These are phyloP conservation scores for Orussus abietinus DNA, from an alignment of 1,140 invertebrate genomes.

Conservation along the genomic window DNA sequence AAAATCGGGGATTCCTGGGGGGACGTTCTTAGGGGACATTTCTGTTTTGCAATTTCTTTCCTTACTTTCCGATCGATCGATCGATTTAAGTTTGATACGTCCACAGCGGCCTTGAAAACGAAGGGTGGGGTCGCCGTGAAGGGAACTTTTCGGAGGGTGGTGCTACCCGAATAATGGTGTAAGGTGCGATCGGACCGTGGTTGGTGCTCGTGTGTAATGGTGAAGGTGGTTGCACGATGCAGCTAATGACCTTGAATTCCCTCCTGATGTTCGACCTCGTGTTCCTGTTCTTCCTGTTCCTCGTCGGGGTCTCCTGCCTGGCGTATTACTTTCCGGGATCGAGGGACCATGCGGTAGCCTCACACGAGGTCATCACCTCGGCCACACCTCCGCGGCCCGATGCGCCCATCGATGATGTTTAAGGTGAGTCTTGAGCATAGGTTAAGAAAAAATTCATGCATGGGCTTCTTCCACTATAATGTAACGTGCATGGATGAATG, in stretches of 20 bases:
- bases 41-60: too few species aligned
- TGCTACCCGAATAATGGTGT: too few species aligned
- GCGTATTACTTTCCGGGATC: constrained; percentile 71
- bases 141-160: too few species aligned
- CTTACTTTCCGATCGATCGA: too few species aligned
- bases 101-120: too few species aligned
- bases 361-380: constrained; percentile 45
- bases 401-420: constrained; percentile 49
- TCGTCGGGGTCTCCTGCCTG: constrained; percentile 74
- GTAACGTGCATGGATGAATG: too few species aligned
- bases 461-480: too few species aligned
- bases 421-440: constrained; percentile 36
- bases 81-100: too few species aligned
- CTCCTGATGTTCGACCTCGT: constrained; percentile 82
- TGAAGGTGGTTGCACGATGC: constrained; percentile 58
- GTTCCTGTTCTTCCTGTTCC: constrained; percentile 79
- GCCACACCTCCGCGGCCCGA: constrained; percentile 36
- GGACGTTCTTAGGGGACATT: too few species aligned
- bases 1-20: too few species aligned
- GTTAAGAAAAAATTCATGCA: neutral
- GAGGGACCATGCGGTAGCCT: constrained; percentile 40
- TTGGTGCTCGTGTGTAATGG: constrained; percentile 39
- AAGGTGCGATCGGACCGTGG: too few species aligned
- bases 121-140: too few species aligned
- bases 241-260: constrained; percentile 77